Evolutionary conservation across 2,888 invertebrate species (phyloP).

Genomic region (Nomada hirtipes): DNA sequence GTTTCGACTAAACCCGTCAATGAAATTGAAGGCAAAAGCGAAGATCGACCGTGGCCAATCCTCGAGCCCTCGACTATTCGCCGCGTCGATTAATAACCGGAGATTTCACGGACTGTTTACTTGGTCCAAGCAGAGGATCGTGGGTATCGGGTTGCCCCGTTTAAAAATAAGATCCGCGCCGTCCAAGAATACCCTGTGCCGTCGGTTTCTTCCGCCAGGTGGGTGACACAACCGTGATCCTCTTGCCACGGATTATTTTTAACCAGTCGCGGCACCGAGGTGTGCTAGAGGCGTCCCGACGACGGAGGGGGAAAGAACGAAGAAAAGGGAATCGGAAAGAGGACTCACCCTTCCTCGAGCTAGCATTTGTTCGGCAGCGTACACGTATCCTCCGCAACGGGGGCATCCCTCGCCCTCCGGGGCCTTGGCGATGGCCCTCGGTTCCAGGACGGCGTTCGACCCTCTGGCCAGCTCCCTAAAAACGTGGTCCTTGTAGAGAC

Average conservation of each 20-base stretch:
- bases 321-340: no score
- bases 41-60: neutral
- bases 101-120: conserved; percentile 41
- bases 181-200: conserved; percentile 19
- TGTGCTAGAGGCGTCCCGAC: neutral
- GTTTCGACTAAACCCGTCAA: no score
- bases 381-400: conserved; percentile 94
- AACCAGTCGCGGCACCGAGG: no score
- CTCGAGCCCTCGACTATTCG: neutral
- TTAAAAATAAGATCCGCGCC: conserved; percentile 25
- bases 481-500: conserved; percentile 54
- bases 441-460: conserved; percentile 87
- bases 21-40: no score
- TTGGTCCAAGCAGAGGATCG: neutral
- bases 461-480: conserved; percentile 77
- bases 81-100: conserved; percentile 24
- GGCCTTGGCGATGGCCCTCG: conserved; percentile 91
- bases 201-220: neutral
- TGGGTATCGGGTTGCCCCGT: conserved; percentile 30
- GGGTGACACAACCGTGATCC: conserved; percentile 22
- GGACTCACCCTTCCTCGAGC: conserved; percentile 93
- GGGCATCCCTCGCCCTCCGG: conserved; percentile 95
- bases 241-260: no score
- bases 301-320: neutral
- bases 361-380: conserved; percentile 96